Conservation (phyloP, 1,140 invertebrate species). For the Aphelenchoides besseyi region DNA sequence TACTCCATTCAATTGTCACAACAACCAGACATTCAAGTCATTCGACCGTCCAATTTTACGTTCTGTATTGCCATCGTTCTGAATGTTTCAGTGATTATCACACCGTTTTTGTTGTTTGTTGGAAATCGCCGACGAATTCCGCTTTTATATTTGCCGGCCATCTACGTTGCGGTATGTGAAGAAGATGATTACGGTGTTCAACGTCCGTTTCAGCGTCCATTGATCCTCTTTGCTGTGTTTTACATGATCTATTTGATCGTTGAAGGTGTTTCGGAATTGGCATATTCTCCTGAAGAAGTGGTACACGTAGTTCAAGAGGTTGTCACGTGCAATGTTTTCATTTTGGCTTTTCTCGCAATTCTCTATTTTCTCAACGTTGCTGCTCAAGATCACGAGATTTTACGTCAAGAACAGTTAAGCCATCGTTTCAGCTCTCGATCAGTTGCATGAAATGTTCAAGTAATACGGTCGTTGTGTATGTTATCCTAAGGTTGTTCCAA, state of each 20-base stretch:
- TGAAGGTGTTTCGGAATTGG: not conserved
- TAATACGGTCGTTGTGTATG: too few species aligned
- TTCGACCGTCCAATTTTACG: not conserved
- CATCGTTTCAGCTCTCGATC: too few species aligned
- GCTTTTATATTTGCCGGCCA: not conserved
- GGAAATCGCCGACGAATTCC: not conserved
- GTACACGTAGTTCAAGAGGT: too few species aligned
- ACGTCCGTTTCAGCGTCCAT: not conserved
- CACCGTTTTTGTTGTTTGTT: not conserved
- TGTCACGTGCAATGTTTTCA: too few species aligned
- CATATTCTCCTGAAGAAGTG: too few species aligned
- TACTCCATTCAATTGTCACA: not conserved
- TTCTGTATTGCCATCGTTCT: too few species aligned
- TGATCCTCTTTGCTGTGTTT: not conserved
- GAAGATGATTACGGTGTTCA: not conserved
- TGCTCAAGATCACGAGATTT: not conserved
- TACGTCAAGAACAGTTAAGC: too few species aligned
- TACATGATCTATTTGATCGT: not conserved
- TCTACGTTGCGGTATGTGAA: not conserved
- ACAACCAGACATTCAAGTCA: not conserved
- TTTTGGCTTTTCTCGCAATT: not conserved
- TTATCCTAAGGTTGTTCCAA: too few species aligned
- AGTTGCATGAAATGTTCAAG: too few species aligned
- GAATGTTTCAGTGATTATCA: not conserved
- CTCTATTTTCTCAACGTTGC: not conserved